Conservation (phyloP, 1,140 invertebrate genomes). For the Euura lappo region DNA sequence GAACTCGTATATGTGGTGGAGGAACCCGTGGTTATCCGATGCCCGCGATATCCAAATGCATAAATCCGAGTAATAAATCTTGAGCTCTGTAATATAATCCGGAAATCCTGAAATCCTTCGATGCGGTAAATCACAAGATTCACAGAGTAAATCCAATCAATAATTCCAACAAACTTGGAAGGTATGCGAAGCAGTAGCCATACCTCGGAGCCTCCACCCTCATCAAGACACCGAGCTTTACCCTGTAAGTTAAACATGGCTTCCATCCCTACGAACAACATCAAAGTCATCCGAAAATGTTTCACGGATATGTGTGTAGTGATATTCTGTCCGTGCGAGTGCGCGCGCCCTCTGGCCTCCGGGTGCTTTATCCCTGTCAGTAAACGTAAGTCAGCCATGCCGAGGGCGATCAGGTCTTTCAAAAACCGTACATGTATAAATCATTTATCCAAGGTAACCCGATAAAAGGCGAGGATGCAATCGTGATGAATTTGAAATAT, state of each 20-base stretch:
- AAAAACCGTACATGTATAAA: no score
- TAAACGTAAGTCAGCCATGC: no score
- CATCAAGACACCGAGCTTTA: not conserved
- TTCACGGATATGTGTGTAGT: not conserved
- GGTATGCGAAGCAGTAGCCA: not conserved
- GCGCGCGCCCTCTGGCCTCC: no score
- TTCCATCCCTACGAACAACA: not conserved
- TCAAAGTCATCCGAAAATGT: conserved; percentile 3
- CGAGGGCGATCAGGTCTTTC: no score
- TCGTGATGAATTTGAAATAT: no score
- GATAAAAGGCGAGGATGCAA: no score
- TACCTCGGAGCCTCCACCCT: not conserved
- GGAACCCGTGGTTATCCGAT: not conserved
- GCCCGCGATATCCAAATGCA: not conserved
- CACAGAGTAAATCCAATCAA: conserved; percentile 7
- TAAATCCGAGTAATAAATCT: not conserved
- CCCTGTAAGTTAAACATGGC: not conserved
- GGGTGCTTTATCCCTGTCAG: no score
- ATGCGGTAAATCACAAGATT: conserved; percentile 5
- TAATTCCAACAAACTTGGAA: conserved; percentile 7
- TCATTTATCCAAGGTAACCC: no score
- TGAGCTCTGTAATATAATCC: conserved; percentile 7
- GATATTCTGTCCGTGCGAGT: no score
- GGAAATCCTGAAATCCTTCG: conserved; percentile 6
- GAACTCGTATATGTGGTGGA: no score